Evolutionary conservation across 2,113 vertebrate species (phyloP), one percentile per base, ranked within the genome.

Genomic region (Oceanites oceanicus): DNA sequence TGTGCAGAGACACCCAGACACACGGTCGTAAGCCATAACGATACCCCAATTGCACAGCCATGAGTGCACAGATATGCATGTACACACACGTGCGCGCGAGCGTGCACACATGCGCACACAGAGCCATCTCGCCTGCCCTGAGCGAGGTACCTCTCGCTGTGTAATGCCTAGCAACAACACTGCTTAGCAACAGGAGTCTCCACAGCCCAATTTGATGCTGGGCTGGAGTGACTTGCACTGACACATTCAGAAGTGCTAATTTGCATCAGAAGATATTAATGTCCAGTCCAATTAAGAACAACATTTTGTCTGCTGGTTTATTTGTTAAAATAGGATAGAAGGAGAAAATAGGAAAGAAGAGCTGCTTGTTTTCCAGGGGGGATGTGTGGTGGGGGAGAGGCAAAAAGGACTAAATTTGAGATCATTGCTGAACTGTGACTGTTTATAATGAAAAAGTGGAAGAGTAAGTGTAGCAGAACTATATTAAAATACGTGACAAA

Each of bases 211-310:
- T 86, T 65, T 73, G 55, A 63, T 83, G 56, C 55, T 73, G 44
- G 56, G 38, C 52, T 63, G 66, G 47, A 75, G 32, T 70, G 58
- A 92, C 36, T 92, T 86, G 67, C 58, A 25, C 38, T 7, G 36
- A 92, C 56, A 74, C 9, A 36, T 85, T 65, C 66, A 82, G 47
- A 93, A 83, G 67, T 76, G 44, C 70, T 86, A 66, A 96, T 95
- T 95, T 96, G 92, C 81, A 92, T 90, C 63, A 90, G 53, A 86
- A 75, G 36, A 82, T 90, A 95, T 81, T 92, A 92, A 90, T 3
- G 25, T 94, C 86, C 74, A 67, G 42, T 92, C 74, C 78, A 94
- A 92, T 96, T 92, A 96, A 42, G 66, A 92, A 75, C 34, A 88
- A 86, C 68, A 86, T 73, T 88, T 92, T 93, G 49, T 91, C 56